phyloP scores from a whole-genome alignment of 53 echinoderm and acorn worm species.

The Temnopleurus reevesii region DNA sequence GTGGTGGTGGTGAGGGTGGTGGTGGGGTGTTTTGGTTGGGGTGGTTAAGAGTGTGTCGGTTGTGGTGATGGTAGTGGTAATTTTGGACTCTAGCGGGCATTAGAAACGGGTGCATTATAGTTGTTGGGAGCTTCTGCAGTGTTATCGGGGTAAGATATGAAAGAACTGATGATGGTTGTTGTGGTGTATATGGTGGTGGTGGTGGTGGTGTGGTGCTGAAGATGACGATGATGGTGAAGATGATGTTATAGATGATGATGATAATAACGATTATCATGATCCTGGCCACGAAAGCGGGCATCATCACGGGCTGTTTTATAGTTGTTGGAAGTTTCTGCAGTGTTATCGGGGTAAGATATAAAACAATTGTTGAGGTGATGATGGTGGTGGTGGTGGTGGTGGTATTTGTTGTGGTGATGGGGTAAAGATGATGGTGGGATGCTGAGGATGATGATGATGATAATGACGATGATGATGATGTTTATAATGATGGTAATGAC shows the following conservation, averaged over 20 bases:
- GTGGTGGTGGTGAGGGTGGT: no score
- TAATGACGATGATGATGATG: no score
- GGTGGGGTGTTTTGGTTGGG: background rate
- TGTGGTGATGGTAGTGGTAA: background rate
- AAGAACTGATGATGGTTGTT: no score
- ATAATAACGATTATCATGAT: background rate
- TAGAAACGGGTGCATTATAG: slow-evolving; percentile 54
- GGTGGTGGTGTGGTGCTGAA: background rate
- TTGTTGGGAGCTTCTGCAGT: slow-evolving; percentile 68
- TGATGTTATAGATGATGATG: slow-evolving; percentile 17
- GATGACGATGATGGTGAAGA: slow-evolving; percentile 33
- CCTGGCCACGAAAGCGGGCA: slow-evolving; percentile 60
- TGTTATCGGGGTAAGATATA: slow-evolving; percentile 71
- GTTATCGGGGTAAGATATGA: slow-evolving; percentile 71
- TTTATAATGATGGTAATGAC: no score
- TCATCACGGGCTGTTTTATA: slow-evolving; percentile 60
- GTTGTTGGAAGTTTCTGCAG: slow-evolving; percentile 69
- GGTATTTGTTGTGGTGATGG: no score
- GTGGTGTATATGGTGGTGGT: background rate
- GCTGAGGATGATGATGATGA: no score
- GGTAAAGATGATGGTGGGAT: no score
- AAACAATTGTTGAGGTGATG: background rate
- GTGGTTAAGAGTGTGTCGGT: background rate
- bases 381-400: background rate
- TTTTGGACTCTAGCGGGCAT: slow-evolving; percentile 65